Evolutionary conservation across 2,888 invertebrate genomes (phyloP), one percentile per base, ranked within the genome.

Genomic region (Drosophila neonasuta): DNA sequence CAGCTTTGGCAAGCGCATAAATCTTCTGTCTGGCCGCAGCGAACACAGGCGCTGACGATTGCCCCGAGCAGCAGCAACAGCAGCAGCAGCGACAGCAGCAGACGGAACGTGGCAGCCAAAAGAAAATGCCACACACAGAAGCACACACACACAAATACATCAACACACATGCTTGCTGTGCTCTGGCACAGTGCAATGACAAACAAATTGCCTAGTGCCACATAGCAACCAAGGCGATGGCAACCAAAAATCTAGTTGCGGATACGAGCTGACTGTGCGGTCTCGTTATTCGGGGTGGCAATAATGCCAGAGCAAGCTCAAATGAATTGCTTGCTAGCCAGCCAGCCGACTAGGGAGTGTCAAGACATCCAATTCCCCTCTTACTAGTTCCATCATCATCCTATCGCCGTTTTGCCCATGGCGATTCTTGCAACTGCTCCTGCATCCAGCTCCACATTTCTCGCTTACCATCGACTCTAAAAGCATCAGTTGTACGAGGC

Each of bases 211-310:
- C 81, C 81, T 70, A 82, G 67, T 56, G 68, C 64, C 54, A 24
- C 68, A 64, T 54, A 64, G 61, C 58, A 63, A 74, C 77, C 60
- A 46, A 54, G 65, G 63, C 62, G 61, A 58, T 60, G 55, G 74
- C 64, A 82, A 73, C 80, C 75, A 78, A 86, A 80, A 86, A 81
- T 80, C 81, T 83, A 86, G 86, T 80, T 86, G 84, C 46, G 86
- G 83, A 77, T 74, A 49, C 41, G 55, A 66, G 68, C 76, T 55
- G 55, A 48, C 46, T 46, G 13, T 48, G 55, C 44, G 54, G 52
- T 52, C 67, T 70, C 61, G 58, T 71, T 76, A 56, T 61, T 44
- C 24, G 59, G 61, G 62, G 45, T 49, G 57, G 67, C 29, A 48
- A 54, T 52, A 42, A 61, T 46, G 56, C 45, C 55, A 8, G 55